These are phyloP conservation scores for Phallusia fumigata DNA, from an alignment of 23 tunicate species.

Conservation along the genomic window DNA sequence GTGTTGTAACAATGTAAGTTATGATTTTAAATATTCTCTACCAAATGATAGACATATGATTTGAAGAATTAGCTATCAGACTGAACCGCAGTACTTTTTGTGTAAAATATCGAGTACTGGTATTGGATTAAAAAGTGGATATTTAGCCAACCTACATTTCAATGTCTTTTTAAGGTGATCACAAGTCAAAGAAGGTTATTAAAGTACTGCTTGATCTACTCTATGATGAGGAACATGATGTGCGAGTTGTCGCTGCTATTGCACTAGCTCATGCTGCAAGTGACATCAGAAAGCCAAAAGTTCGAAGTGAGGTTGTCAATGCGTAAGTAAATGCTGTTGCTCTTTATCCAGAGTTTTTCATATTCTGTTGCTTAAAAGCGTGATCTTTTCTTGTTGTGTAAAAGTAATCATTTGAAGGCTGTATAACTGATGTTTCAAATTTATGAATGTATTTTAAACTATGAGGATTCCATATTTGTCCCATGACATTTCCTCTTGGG, in stretches of 20 bases:
- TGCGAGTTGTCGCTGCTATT: constrained; percentile 75
- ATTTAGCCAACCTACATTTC: neutral
- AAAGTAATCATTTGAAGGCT: too few species aligned
- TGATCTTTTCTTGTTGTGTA: neutral
- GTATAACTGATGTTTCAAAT: too few species aligned
- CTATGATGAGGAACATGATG: constrained; percentile 83
- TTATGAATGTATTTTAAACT: too few species aligned
- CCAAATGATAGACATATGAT: too few species aligned
- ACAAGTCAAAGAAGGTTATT: constrained; percentile 72
- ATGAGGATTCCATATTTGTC: too few species aligned
- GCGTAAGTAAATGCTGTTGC: constrained; percentile 11
- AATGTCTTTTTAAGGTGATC: constrained; percentile 40
- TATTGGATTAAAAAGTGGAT: too few species aligned
- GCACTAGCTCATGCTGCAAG: constrained; percentile 87
- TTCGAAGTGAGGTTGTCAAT: constrained; percentile 49
- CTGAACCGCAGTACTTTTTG: too few species aligned
- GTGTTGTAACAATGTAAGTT: too few species aligned
- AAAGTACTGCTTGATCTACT: constrained; percentile 67
- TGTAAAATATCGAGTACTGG: too few species aligned
- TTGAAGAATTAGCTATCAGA: too few species aligned
- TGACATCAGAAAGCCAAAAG: constrained; percentile 48
- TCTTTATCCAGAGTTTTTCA: neutral
- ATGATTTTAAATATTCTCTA: too few species aligned
- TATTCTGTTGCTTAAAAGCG: neutral
- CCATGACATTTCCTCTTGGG: too few species aligned